Evolutionary conservation across 2,797 vertebrate genomes (phyloP), one percentile per base, ranked within the genome.

Genomic region (Lutjanus argentimaculatus): DNA sequence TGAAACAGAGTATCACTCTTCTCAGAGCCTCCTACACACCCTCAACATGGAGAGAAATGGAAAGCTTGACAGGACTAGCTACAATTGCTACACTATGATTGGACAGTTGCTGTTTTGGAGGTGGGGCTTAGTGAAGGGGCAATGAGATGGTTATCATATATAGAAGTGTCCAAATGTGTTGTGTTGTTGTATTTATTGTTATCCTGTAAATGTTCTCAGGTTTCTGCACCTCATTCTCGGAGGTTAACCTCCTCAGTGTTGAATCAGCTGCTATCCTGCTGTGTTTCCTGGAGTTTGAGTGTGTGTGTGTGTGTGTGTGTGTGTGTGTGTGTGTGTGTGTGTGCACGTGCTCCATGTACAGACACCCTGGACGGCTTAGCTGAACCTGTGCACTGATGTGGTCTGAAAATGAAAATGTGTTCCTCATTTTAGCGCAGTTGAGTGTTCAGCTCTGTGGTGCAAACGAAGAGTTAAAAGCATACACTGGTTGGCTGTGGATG

Each of bases 401-500:
- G 25, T 30, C 25, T 30, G 25, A 30, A 30, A 30, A 30, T 30
- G 25, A 30, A 30, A 30, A 30, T 30, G 25, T 30, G 25, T 30
- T 30, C 25, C 25, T 30, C 25, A 30, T 30, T 30, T 30, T 30
- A 30, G 25, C 25, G 25, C 25, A 30, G 25, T 19, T 15, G 62
- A 55, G 67, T 55, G 63, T 48, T 68, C 64, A 56, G 65, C n/a
- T 46, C 11, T 30, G 25, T 4, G 25, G 51, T 56, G 59, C 55
- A 67, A 78, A 75, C 76, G 22, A 83, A 92, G 88, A 87, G 88
- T 91, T 90, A 86, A 85, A 88, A 78, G 59, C 55, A 46, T 46
- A 30, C 49, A 58, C 59, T 69, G 70, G 82, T 79, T 95, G 94
- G 87, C 82, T 80, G 88, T 80, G 59, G 46, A 88, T 84, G 82